These are phyloP conservation scores for Caenorhabditis remanei DNA, from an alignment of 1,140 invertebrate genomes.

Conservation along the genomic window DNA sequence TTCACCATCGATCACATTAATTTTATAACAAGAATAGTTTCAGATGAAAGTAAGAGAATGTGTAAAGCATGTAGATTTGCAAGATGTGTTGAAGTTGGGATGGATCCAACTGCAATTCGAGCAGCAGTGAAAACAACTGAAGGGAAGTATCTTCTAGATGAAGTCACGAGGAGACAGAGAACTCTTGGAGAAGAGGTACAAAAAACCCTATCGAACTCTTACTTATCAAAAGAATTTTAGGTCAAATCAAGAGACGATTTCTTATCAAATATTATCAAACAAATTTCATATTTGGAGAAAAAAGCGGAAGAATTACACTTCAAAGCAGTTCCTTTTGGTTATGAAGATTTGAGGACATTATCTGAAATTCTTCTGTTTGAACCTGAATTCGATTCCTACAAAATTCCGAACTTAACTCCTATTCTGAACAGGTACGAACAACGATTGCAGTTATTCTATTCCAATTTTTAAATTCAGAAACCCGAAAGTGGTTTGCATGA, in stretches of 20 bases:
- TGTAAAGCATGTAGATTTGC: conserved; percentile 8
- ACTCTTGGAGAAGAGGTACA: not conserved
- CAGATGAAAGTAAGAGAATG: not conserved
- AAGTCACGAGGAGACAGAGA: not conserved
- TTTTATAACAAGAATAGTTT: not conserved
- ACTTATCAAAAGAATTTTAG: not conserved
- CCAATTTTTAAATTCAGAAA: not conserved
- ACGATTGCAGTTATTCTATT: not conserved
- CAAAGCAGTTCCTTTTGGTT: not conserved
- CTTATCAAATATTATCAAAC: not conserved
- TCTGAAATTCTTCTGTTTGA: conserved; percentile 17
- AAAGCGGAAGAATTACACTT: not conserved
- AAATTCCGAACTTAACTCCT: conserved; percentile 8
- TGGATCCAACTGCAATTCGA: conserved; percentile 16
- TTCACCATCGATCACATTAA: not conserved
- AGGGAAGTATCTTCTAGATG: conserved; percentile 6
- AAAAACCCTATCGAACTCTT: not conserved
- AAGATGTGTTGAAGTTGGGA: conserved; percentile 30
- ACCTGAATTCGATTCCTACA: conserved; percentile 4
- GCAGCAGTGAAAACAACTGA: not conserved
- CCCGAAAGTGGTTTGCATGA: not conserved
- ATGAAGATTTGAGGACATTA: not conserved
- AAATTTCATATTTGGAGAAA: not conserved
- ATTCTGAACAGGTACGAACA: not conserved
- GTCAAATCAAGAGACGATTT: not conserved